Base-by-base conservation (phyloP, 1,140 invertebrate species). In the Calephelis virginiensis region DNA sequence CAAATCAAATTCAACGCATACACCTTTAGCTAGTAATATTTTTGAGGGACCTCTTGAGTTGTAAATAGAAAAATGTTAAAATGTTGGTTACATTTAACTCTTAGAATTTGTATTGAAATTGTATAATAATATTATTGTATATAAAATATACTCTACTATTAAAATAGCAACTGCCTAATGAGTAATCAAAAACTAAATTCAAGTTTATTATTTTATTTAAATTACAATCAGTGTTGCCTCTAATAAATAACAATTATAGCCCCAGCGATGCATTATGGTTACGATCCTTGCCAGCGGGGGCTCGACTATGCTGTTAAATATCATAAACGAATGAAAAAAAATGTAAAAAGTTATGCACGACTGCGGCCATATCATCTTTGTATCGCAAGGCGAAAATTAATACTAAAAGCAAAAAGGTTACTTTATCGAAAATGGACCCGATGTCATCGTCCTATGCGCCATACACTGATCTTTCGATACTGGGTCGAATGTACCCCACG, bases 321-420 rank as follows among this genome's bases (percentile, higher is more conserved):
- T 68, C 66, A 72, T 73, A 68, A 73, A 64, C 62, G 46, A 50
- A 71, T 56, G 40, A 43, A 73, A 74, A 69, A 75, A 74, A 70
- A 65, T 17, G 28, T 63, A 70, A 75, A 75, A 70, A 64, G 64
- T 65, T 68, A 62, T 71, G 69, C 73, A 79, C 75, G 77, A 75
- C 76, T 64, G 72, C 69, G 65, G 70, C 72, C 68, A 78, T 80
- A 81, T 80, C 75, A 74, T 70, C 71, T 73, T 72, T 73, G 73
- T 82, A 82, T 85, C 82, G 80, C 79, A 63, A 77, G 70, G 77
- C 79, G 80, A 83, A 86, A 86, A 83, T 80, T 83, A 85, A 86
- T 85, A 86, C 80, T 70, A 70, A 80, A 81, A 85, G 82, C 67
- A 79, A 85, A 80, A 80, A 77, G 73, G 69, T 67, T 72, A 73